Evolutionary conservation across 2,797 vertebrate genomes (phyloP), one percentile per base, ranked within the genome.

Genomic region (Urosaurus nigricauda): DNA sequence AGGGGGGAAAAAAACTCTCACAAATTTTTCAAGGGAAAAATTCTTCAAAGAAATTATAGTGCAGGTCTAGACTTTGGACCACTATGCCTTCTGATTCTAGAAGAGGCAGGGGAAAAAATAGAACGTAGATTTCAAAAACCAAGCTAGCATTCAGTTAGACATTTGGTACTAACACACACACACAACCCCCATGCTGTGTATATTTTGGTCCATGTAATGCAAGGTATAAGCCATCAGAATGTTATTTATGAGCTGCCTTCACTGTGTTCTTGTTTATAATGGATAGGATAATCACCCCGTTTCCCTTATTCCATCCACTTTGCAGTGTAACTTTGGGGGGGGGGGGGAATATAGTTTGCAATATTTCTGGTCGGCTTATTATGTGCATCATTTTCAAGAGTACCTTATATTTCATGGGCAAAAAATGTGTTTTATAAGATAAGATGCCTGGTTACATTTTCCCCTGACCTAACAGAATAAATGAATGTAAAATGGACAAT

Each of bases 341-440:
- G 79, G 56, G 43, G 83, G 80, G 56, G 77, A 90, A 91, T 88
- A n/a, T 91, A 81, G 74, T 79, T 88, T 78, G 83, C 90, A 32
- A 87, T 63, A 78, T 79, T 85, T 90, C 80, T 85, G 86, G 80
- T 14, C 79, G 91, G 80, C 84, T 90, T 93, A 85, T 92, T 93
- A 92, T 93, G 89, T 84, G 94, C 93, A 93, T 47, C 78, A 86
- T 77, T 79, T 75, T 47, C 86, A 26, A 40, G 84, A 84, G 70
- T 43, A 74, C 85, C 94, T 80, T 63, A 37, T 85, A 79, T 83
- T 92, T 85, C 85, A 84, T 58, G n/a, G 84, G 78, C 85, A 70
- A 94, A n/a, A 43, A 95, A 93, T 94, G 92, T 94, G 93, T 93
- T 95, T 91, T 87, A 89, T 84, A 92, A 93, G 94, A 95, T 94